A percentile compares a stretch with the other conserved stretches of the same genome.
phyloP scores from a whole-genome alignment of 2,113 vertebrate species.

The Cottus gobio region DNA sequence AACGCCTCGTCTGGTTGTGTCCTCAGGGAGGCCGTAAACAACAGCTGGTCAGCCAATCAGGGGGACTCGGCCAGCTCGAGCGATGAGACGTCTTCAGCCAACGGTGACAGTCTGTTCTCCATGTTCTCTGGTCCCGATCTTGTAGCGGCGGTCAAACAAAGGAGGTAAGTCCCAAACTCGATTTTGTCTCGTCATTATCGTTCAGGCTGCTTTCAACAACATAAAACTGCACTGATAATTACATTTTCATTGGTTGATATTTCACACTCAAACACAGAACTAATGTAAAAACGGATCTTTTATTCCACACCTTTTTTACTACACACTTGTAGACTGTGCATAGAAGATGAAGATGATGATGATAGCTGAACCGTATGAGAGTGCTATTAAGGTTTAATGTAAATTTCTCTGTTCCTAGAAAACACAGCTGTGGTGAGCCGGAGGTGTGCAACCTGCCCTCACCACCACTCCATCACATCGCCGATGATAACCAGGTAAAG shows the following conservation, averaged over 20 bases:
- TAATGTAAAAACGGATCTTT: not conserved
- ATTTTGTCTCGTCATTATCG: not conserved
- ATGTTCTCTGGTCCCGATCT: conserved; percentile 99
- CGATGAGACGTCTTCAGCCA: conserved; percentile 96
- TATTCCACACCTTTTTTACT: not conserved
- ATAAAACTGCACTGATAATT: not conserved
- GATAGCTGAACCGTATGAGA: not conserved
- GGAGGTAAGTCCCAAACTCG: conserved; percentile 83
- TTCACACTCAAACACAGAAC: not conserved
- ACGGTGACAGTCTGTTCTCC: conserved; percentile 98
- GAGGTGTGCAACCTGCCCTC: conserved; percentile 92
- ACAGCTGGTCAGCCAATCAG: conserved; percentile 95
- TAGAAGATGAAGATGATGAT: too few species aligned
- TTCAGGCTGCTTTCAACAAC: not conserved
- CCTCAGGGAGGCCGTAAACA: conserved; percentile 91
- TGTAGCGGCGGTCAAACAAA: conserved; percentile 96
- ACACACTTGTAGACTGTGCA: not conserved
- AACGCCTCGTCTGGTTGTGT: conserved; percentile 19
- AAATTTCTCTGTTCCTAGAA: conserved; percentile 79
- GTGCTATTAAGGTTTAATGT: not conserved
- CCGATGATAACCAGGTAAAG: conserved; percentile 93
- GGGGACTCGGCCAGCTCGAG: conserved; percentile 97
- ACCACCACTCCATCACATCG: conserved; percentile 88
- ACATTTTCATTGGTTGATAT: not conserved
- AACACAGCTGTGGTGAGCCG: conserved; percentile 97